These are phyloP conservation scores for Pteronotus mesoamericanus DNA, from an alignment of 2,797 vertebrate species.

Conservation along the genomic window DNA sequence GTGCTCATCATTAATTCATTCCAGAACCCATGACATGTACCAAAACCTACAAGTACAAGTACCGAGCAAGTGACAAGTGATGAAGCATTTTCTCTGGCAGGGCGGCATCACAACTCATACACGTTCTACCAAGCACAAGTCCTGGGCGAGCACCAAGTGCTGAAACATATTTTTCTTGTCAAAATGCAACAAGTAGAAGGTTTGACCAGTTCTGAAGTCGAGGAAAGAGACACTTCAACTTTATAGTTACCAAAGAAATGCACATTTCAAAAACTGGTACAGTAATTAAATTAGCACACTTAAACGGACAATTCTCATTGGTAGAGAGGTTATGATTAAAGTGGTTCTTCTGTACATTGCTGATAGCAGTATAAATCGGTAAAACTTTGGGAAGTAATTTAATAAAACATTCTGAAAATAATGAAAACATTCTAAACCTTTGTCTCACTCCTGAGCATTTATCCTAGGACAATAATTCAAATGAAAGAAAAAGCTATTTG, in stretches of 20 bases:
- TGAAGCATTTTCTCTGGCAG: too few species aligned
- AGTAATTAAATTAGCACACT: background rate
- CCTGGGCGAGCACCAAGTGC: too few species aligned
- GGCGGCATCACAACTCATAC: too few species aligned
- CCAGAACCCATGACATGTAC: too few species aligned
- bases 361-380: background rate
- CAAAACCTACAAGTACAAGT: too few species aligned
- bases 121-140: too few species aligned
- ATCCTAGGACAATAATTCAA: background rate
- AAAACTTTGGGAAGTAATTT: background rate
- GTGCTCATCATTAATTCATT: too few species aligned
- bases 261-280: background rate
- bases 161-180: too few species aligned
- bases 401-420: background rate
- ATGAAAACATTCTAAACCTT: background rate
- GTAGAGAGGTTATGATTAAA: background rate
- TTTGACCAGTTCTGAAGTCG: too few species aligned
- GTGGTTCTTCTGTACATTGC: background rate
- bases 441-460: background rate
- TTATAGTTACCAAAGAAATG: background rate
- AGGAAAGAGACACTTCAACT: background rate
- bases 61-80: too few species aligned
- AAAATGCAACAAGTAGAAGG: too few species aligned
- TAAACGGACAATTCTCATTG: background rate
- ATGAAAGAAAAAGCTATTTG: background rate